phyloP scores from a whole-genome alignment of 2,797 vertebrate species.

The Xerus rutilus region DNA sequence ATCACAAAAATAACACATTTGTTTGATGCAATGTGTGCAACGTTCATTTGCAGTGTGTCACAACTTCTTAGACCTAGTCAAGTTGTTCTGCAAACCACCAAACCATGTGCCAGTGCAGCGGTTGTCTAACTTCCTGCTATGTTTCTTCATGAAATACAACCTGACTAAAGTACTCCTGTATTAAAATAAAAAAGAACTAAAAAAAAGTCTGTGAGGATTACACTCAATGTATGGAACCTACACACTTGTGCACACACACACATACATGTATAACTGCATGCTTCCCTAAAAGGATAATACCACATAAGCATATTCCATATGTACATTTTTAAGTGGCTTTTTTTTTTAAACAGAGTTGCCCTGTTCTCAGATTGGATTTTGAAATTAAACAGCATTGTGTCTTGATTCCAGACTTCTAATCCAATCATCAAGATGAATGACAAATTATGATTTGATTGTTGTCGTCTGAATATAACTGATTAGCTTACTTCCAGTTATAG shows the following conservation, averaged over 20 bases:
- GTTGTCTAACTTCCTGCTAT: not conserved
- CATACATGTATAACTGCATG: no score
- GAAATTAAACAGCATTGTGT: not conserved
- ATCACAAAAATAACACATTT: not conserved
- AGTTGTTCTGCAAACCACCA: not conserved
- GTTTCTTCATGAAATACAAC: not conserved
- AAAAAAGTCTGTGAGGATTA: not conserved
- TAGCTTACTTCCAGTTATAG: not conserved
- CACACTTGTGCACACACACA: not conserved
- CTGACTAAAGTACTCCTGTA: not conserved
- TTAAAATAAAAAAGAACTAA: not conserved
- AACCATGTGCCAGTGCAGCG: not conserved
- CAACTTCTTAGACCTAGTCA: not conserved
- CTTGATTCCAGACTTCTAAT: constrained; percentile 18
- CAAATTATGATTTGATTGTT: not conserved
- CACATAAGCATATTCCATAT: not conserved
- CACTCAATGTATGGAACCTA: not conserved
- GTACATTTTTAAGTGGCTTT: not conserved
- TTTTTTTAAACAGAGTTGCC: not conserved
- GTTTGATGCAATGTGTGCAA: not conserved
- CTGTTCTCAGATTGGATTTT: constrained; percentile 29
- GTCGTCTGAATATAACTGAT: constrained; percentile 31
- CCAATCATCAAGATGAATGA: constrained; percentile 15
- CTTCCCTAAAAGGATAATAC: not conserved
- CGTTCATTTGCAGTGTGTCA: not conserved